Conservation (phyloP, 2,888 invertebrate genomes). For the Ashinkailepas kermadecensis region DNA sequence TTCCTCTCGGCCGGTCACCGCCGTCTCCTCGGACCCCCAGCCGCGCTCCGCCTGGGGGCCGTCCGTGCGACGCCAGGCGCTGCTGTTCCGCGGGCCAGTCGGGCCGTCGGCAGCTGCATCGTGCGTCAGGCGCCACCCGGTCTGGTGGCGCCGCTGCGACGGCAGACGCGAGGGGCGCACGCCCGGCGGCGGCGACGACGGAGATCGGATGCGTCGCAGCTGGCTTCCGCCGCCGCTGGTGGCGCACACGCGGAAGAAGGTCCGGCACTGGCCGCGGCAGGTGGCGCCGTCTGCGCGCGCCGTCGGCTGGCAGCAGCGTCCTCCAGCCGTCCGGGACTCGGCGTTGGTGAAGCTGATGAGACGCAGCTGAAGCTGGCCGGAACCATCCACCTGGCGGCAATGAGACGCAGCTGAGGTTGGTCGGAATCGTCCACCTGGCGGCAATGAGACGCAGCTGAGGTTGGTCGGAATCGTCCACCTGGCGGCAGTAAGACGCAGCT, state of each 20-base stretch:
- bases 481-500: too few species aligned
- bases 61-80: neutral
- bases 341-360: conserved; percentile 32
- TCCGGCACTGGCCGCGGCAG: conserved; percentile 32
- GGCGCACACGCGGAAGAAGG: conserved; percentile 33
- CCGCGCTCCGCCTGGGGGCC: neutral
- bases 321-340: conserved; percentile 27
- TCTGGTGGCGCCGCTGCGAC: conserved; percentile 3
- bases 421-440: neutral
- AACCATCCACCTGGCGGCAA: conserved; percentile 29
- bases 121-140: conserved; percentile 23
- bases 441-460: too few species aligned
- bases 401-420: neutral
- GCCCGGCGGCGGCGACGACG: conserved; percentile 23
- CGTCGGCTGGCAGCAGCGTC: conserved; percentile 28
- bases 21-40: neutral
- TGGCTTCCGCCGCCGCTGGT: neutral
- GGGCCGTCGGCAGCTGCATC: neutral
- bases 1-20: neutral
- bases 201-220: conserved; percentile 24
- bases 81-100: neutral
- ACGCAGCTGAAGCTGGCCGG: conserved; percentile 32
- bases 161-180: conserved; percentile 18
- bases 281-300: conserved; percentile 5
- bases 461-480: too few species aligned